Evolutionary conservation across 2,113 vertebrate species (phyloP).

Genomic region (human (Homo sapiens)): GRCh38 chr14:56011501-56012000

Average conservation of each 20-base stretch:
- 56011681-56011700: neutral
- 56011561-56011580: neutral
- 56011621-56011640: neutral
- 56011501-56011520: neutral
- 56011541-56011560: neutral
- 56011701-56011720: neutral
- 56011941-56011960: neutral
- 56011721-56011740: neutral
- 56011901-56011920: neutral
- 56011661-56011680: neutral
- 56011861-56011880: neutral
- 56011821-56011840: neutral
- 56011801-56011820: neutral
- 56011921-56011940: neutral
- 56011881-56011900: neutral
- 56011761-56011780: neutral
- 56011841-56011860: neutral
- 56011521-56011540: neutral
- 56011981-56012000: neutral
- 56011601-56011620: neutral
- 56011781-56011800: neutral
- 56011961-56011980: neutral
- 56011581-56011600: neutral
- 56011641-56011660: neutral
- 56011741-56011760: neutral